A percentile compares a stretch with the other conserved stretches of the same genome.
Conservation (phyloP, 2,888 invertebrate species). For the Baronia brevicornis region DNA sequence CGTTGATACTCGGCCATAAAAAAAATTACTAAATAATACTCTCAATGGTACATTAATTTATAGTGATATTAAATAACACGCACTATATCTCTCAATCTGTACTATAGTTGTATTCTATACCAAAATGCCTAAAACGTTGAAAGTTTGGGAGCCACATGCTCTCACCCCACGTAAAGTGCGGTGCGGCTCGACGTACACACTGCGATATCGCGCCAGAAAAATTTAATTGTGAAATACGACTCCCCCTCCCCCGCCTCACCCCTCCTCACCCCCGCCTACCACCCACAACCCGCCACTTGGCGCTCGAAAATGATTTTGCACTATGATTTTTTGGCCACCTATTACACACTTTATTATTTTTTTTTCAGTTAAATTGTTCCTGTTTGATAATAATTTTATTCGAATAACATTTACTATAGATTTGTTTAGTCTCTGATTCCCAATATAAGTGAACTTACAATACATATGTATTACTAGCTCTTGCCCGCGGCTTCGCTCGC, state of each 20-base stretch:
- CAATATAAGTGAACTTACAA: no score
- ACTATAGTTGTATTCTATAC: background rate
- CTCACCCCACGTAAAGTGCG: constrained; percentile 42
- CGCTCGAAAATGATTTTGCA: constrained; percentile 24
- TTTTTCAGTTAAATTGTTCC: no score
- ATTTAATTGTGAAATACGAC: constrained; percentile 71
- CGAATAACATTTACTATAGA: no score
- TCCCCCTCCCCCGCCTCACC: constrained; percentile 25
- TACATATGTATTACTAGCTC: no score
- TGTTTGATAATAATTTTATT: no score
- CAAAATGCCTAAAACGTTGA: constrained; percentile 5
- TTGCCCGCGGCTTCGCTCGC: no score
- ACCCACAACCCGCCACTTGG: no score
- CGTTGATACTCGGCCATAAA: no score
- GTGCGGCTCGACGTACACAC: constrained; percentile 58
- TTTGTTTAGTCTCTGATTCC: no score
- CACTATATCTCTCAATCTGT: background rate
- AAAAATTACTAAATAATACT: no score
- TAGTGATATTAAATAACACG: no score
- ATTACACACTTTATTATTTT: constrained; percentile 18
- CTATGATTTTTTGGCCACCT: constrained; percentile 8
- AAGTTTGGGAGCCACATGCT: constrained; percentile 37
- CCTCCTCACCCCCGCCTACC: constrained; percentile 17
- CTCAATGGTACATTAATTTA: no score
- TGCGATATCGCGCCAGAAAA: constrained; percentile 65